These are phyloP conservation scores for Zaprionus taronus DNA, from an alignment of 1,140 invertebrate species.

Conservation along the genomic window DNA sequence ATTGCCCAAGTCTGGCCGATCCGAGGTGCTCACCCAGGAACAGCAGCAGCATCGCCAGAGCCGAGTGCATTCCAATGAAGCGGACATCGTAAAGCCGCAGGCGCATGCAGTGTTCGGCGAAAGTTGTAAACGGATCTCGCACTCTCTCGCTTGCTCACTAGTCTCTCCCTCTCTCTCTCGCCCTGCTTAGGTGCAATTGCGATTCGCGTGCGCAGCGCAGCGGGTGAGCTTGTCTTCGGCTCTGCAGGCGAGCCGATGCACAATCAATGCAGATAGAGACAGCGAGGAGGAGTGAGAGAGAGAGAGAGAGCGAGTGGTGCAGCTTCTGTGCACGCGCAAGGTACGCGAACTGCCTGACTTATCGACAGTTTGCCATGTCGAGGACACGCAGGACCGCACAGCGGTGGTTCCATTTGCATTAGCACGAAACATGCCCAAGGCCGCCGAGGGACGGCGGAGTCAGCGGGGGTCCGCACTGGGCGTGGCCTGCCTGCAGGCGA, in stretches of 20 bases:
- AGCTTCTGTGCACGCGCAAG: constrained; percentile 78
- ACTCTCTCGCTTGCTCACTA: not conserved
- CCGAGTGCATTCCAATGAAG: constrained; percentile 64
- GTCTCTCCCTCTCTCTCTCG: not conserved
- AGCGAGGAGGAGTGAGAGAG: not conserved
- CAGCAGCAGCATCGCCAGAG: constrained; percentile 2
- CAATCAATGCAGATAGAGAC: constrained; percentile 9
- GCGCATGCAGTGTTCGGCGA: constrained; percentile 60
- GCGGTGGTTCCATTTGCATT: constrained; percentile 65
- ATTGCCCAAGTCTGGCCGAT: constrained; percentile 12
- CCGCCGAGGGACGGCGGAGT: not conserved
- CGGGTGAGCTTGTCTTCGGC: constrained; percentile 51
- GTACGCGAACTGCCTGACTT: constrained; percentile 39
- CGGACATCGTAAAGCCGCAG: constrained; percentile 65
- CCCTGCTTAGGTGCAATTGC: constrained; percentile 11
- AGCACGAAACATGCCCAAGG: constrained; percentile 55
- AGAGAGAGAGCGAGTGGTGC: constrained; percentile 24
- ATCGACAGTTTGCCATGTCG: constrained; percentile 43
- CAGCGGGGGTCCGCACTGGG: constrained; percentile 47
- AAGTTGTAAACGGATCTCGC: constrained; percentile 37
- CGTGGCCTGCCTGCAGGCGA: constrained; percentile 31
- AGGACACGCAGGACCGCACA: constrained; percentile 60
- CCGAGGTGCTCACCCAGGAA: not conserved
- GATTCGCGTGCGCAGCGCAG: constrained; percentile 72
- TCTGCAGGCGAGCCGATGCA: constrained; percentile 29